These are phyloP conservation scores for Takifugu rubripes DNA, from an alignment of 2,797 vertebrate species.

Conservation along the genomic window DNA sequence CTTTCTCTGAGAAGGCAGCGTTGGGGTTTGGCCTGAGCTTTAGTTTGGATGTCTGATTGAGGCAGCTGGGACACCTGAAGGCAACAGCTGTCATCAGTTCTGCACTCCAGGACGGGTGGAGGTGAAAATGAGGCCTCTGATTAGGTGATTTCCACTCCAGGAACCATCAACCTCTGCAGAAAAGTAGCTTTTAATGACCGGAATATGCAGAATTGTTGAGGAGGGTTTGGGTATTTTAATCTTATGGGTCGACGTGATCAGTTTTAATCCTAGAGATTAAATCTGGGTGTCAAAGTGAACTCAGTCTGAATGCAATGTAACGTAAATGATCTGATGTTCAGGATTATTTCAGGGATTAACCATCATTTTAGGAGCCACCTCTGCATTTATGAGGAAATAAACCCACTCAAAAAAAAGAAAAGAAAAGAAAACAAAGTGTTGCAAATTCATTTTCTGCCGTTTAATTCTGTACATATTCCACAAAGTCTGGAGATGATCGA, in stretches of 20 bases:
- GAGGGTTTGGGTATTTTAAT: too few relatives aligned
- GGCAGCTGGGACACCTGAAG: conserved; percentile 9
- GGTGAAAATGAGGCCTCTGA: too few relatives aligned
- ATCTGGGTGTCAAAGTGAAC: too few relatives aligned
- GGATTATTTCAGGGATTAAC: conserved; percentile 56
- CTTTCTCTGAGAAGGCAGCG: not conserved
- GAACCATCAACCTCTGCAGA: too few relatives aligned
- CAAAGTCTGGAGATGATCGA: conserved; percentile 90
- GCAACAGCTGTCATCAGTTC: conserved; percentile 42
- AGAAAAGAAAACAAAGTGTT: conserved; percentile 81
- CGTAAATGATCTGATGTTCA: conserved; percentile 45
- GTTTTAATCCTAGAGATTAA: too few relatives aligned
- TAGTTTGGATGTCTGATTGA: conserved; percentile 8
- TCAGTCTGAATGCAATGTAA: conserved; percentile 41
- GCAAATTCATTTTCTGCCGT: conserved; percentile 74
- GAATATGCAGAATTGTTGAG: too few relatives aligned
- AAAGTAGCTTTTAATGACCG: too few relatives aligned
- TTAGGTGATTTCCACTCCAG: too few relatives aligned
- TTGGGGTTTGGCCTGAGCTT: not conserved
- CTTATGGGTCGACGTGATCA: too few relatives aligned
- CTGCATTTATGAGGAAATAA: too few relatives aligned
- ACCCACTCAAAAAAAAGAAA: conserved; percentile 70
- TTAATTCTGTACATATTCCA: conserved; percentile 95
- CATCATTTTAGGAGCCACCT: too few relatives aligned
- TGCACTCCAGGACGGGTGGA: conserved; percentile 2